phyloP scores from a whole-genome alignment of 2,113 vertebrate genomes.

The Odontesthes bonariensis region DNA sequence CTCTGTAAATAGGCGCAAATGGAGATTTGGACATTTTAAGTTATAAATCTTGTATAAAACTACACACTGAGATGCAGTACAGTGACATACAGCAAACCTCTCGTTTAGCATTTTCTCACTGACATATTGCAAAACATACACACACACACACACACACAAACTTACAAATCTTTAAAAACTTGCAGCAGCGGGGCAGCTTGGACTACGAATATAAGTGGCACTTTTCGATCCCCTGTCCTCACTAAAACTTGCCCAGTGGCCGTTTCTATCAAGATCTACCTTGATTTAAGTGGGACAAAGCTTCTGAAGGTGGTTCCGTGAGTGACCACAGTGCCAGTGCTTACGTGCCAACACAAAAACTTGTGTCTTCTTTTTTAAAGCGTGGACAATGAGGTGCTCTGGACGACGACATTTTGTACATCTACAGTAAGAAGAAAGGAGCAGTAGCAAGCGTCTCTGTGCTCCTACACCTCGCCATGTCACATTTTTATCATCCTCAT shows the following conservation, averaged over 20 bases:
- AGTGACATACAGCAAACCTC: conserved; percentile 28
- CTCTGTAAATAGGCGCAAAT: conserved; percentile 68
- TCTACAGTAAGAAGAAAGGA: conserved; percentile 15
- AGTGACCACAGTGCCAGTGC: conserved; percentile 60
- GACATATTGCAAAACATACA: conserved; percentile 19
- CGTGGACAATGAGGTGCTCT: conserved; percentile 19
- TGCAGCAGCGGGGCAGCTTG: conserved; percentile 68
- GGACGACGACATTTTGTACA: conserved; percentile 38
- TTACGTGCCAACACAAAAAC: conserved; percentile 57
- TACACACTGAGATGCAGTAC: conserved; percentile 52
- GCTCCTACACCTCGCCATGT: conserved; percentile 45
- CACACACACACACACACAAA: conserved; percentile 27
- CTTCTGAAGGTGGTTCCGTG: conserved; percentile 25
- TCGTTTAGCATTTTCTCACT: conserved; percentile 34
- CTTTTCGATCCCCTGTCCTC: conserved; percentile 52
- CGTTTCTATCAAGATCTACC: conserved; percentile 56
- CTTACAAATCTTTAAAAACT: conserved; percentile 35
- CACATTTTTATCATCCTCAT: conserved; percentile 41
- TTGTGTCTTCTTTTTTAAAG: conserved; percentile 52
- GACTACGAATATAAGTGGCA: conserved; percentile 49
- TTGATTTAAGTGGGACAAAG: conserved; percentile 46
- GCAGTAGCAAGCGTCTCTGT: conserved; percentile 65
- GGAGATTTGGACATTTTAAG: conserved; percentile 45
- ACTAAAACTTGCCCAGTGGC: conserved; percentile 29
- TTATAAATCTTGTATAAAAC: conserved; percentile 59